Base-by-base conservation (phyloP, 2,797 vertebrate species). In the Urocyon cinereoargenteus region DNA sequence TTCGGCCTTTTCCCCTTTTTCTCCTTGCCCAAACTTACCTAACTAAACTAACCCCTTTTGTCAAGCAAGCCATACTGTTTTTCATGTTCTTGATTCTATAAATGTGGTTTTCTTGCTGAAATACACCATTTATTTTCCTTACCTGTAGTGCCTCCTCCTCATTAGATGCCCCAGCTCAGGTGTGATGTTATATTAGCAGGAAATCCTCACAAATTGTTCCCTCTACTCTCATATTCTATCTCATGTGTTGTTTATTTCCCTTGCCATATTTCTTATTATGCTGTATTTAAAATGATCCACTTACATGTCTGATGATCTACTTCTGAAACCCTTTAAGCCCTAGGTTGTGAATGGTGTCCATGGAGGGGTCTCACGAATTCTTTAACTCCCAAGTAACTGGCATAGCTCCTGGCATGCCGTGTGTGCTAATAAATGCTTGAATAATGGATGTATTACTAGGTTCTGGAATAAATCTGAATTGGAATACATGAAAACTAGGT, bases 351-450 rank as follows among this genome's bases (percentile, higher is more conserved):
- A 18, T 72, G 16, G n/a, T 45, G 51, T 92, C 18, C 31, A 26
- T 3, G 28, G 53, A 61, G 45, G 14, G 1, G 31, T 86, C 53
- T 91, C 0, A 3, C 49, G 2, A 73, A 51, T 31, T 75, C 24
- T 55, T 68, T 79, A 5, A 84, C 55, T 57, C 57, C 19, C 31
- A 34, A 61, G 31, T 26, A 6, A 51, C 70, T 85, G 31, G 11
- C 19, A 2, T 36, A 28, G 7, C 31, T 57, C 34, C 84, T 91
- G 70, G 24, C 22, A 53, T 3, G 45, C 1, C 14, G 0, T 22
- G 12, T 51, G n/a, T 77, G 36, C 13, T 89, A 68, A 8, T 34
- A 96, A 77, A 84, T 85, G 26, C 49, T 62, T 77, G 49, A 79
- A 31, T 51, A 78, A 64, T 28, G 68, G 64, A 21, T 24, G 1